Base-by-base conservation (phyloP, 2,113 vertebrate genomes). In the Python bivittatus region DNA sequence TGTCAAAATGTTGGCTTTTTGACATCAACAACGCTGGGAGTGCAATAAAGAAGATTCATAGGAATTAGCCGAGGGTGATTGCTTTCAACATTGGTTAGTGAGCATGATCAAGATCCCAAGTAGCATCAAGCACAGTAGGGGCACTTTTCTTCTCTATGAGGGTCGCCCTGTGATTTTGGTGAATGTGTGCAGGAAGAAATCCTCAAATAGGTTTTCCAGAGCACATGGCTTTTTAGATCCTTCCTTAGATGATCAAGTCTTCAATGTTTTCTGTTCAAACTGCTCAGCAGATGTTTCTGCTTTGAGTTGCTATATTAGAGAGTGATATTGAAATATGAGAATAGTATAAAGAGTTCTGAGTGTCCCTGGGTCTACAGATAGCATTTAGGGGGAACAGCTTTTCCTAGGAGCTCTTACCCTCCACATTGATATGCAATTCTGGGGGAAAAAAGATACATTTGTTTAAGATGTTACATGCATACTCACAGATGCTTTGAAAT, bases 351-450 rank as follows among this genome's bases (percentile, higher is more conserved):
- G 42, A 42, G 13, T 60, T 61, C 53, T 38, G 38, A 53, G 27
- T 4, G 25, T 6, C 13, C 22, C 17, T 93, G 83, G 84, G 87
- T 68, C 7, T 53, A 17, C 12, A 54, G 2, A 88, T 86, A 64
- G 94, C 92, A 94, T 57, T 17, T 29, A 90, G 93, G 84, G 91
- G 94, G 25, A 68, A 68, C 1, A 4, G 27, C 61, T 29, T 29
- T 10, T 6, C 61, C 61, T 48, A 48, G 5, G 44, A 48, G 2
- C 5, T 48, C 44, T 48, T 48, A 48, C 60, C 58, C 2, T 23
- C 56, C 56, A 17, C 56, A 57, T 57, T 13, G 11, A 57, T 57
- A 17, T 57, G 56, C 44, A 48, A 3, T 48, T 48, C 44, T 48
- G 44, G 44, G 5, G 5, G 5, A 48, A 48, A 48, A 5, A 48